phyloP scores from a whole-genome alignment of 2,113 vertebrate genomes.

The Mormyrus iriodes region DNA sequence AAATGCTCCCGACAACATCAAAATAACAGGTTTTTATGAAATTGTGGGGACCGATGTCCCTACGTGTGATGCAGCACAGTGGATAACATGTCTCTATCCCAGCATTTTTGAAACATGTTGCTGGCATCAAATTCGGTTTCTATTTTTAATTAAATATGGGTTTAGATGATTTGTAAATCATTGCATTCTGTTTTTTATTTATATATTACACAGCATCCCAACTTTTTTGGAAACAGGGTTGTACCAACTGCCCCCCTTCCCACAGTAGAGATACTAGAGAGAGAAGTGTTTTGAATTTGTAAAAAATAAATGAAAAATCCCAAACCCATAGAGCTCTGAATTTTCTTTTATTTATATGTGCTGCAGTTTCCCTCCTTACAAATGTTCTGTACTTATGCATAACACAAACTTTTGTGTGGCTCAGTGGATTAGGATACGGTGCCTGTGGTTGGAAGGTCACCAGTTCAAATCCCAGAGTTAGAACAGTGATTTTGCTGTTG shows the following conservation, averaged over 20 bases:
- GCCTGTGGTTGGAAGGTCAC: not conserved
- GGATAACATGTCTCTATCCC: not conserved
- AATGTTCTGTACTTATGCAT: not conserved
- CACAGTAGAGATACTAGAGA: not conserved
- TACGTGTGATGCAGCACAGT: not conserved
- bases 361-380: not conserved
- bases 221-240: not conserved
- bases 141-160: not conserved
- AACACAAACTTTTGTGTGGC: not conserved
- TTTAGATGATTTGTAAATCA: not conserved
- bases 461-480: not conserved
- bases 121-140: not conserved
- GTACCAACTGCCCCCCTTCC: not conserved
- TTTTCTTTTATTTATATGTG: not conserved
- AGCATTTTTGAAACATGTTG: not conserved
- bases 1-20: not conserved
- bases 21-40: not conserved
- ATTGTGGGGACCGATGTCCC: not conserved
- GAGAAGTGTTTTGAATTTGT: not conserved
- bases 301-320: not conserved
- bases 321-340: not conserved
- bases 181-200: not conserved
- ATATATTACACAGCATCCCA: not conserved
- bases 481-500: not conserved
- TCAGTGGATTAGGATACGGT: not conserved